A percentile compares a stretch with the other conserved stretches of the same genome.
phyloP scores from a whole-genome alignment of 30 jellyfish, hydroid and myxozoan species.

The Phacellophora camtschatica region DNA sequence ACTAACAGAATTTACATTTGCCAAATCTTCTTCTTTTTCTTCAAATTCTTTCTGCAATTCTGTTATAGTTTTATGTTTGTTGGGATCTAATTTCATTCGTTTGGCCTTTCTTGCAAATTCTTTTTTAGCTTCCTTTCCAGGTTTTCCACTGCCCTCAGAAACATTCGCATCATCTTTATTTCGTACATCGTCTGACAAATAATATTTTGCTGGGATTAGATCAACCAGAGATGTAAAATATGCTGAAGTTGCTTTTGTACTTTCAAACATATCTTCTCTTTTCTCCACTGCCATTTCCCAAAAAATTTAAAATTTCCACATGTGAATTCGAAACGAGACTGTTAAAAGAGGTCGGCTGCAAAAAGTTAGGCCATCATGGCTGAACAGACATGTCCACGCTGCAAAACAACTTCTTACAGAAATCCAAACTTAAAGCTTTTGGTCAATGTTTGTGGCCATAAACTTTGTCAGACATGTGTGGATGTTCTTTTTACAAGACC shows the following conservation, averaged over 20 bases:
- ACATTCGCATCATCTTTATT: background rate
- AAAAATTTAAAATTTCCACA: too few species aligned
- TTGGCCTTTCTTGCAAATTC: slow-evolving; percentile 85
- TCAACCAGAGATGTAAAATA: slow-evolving; percentile 79
- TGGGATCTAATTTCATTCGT: slow-evolving; percentile 75
- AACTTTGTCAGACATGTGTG: slow-evolving; percentile 95
- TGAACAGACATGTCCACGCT: slow-evolving; percentile 94
- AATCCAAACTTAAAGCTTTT: slow-evolving; percentile 80
- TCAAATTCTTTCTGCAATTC: slow-evolving; percentile 85
- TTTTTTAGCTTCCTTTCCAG: slow-evolving; percentile 62
- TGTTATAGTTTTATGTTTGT: slow-evolving; percentile 60
- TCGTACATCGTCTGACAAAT: slow-evolving; percentile 32
- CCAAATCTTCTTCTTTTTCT: slow-evolving; percentile 54
- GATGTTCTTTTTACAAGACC: slow-evolving; percentile 97
- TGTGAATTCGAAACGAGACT: slow-evolving; percentile 39
- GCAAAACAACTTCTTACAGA: slow-evolving; percentile 89
- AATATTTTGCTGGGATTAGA: slow-evolving; percentile 86
- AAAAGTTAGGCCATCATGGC: slow-evolving; percentile 70
- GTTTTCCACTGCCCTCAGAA: slow-evolving; percentile 1
- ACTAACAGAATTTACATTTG: slow-evolving; percentile 1
- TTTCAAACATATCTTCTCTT: slow-evolving; percentile 8
- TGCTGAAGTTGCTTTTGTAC: slow-evolving; percentile 61
- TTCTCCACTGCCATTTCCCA: slow-evolving; percentile 83
- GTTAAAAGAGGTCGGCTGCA: background rate
- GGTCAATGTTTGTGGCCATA: slow-evolving; percentile 97